phyloP scores from a whole-genome alignment of 2,888 invertebrate species.

The Stramonita haemastoma region DNA sequence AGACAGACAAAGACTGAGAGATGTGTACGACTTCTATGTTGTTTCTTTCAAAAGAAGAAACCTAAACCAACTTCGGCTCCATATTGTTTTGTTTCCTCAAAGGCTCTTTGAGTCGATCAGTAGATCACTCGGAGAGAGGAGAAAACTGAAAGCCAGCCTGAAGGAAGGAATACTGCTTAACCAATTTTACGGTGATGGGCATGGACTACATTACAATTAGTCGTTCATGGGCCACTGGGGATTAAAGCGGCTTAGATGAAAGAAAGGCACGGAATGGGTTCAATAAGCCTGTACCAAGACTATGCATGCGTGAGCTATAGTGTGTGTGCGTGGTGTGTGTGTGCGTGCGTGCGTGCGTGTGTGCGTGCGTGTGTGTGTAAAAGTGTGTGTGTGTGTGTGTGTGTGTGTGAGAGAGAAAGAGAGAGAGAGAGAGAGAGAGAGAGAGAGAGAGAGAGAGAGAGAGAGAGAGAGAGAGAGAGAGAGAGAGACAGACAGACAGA shows the following conservation, averaged over 20 bases:
- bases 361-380: neutral
- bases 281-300: neutral
- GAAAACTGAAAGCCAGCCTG: neutral
- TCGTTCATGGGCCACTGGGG: neutral
- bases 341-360: neutral
- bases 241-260: neutral
- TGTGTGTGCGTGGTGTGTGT: too few relatives aligned
- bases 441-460: neutral
- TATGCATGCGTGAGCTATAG: neutral
- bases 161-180: neutral
- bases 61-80: neutral
- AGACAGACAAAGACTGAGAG: neutral
- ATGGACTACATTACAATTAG: neutral
- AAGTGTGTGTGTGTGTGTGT: too few relatives aligned
- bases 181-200: neutral
- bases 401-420: too few relatives aligned
- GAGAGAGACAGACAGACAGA: too few relatives aligned
- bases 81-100: too few relatives aligned
- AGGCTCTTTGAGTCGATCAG: too few relatives aligned
- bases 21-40: neutral
- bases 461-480: too few relatives aligned
- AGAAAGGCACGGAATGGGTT: neutral
- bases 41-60: neutral
- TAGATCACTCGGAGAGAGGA: neutral
- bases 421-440: conserved; percentile 2